Percentiles rank a stretch among this genome's conserved stretches.
Conservation (phyloP, 2,113 vertebrate species). For the Mola mola region DNA sequence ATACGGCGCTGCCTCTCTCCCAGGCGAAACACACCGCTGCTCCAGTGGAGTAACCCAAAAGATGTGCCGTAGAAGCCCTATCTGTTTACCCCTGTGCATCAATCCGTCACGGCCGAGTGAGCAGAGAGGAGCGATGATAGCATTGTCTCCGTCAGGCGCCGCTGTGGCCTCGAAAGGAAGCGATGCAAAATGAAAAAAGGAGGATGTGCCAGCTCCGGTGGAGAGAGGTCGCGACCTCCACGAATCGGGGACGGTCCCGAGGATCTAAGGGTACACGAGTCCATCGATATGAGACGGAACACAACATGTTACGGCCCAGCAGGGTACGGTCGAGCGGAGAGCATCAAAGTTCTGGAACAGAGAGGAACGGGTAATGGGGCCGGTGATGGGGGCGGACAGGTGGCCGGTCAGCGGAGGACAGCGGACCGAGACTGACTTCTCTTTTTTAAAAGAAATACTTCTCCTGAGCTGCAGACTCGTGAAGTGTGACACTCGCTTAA, state of each 20-base stretch:
- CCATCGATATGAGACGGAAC: constrained; percentile 51
- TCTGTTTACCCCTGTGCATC: constrained; percentile 66
- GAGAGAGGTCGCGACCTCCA: constrained; percentile 62
- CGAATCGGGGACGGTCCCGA: constrained; percentile 29
- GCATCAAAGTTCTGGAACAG: too few relatives aligned
- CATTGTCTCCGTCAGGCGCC: constrained; percentile 50
- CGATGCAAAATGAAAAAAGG: constrained; percentile 53
- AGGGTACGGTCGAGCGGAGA: constrained; percentile 47
- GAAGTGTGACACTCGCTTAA: constrained; percentile 35
- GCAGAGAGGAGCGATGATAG: constrained; percentile 57
- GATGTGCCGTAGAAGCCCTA: constrained; percentile 50
- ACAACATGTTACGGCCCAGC: constrained; percentile 41
- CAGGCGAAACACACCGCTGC: constrained; percentile 24
- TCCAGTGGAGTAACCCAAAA: constrained; percentile 61
- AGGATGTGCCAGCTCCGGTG: constrained; percentile 23
- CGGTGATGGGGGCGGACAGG: too few relatives aligned
- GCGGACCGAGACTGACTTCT: too few relatives aligned
- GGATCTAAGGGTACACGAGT: constrained; percentile 50
- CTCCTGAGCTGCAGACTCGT: background rate
- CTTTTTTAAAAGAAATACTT: background rate
- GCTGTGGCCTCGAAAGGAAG: constrained; percentile 59
- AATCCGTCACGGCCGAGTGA: constrained; percentile 57
- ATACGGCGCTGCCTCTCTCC: constrained; percentile 40
- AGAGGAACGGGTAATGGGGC: too few relatives aligned
- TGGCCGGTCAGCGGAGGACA: too few relatives aligned